Conservation (phyloP, 2,113 vertebrate species). For the Phrynocephalus versicolor region DNA sequence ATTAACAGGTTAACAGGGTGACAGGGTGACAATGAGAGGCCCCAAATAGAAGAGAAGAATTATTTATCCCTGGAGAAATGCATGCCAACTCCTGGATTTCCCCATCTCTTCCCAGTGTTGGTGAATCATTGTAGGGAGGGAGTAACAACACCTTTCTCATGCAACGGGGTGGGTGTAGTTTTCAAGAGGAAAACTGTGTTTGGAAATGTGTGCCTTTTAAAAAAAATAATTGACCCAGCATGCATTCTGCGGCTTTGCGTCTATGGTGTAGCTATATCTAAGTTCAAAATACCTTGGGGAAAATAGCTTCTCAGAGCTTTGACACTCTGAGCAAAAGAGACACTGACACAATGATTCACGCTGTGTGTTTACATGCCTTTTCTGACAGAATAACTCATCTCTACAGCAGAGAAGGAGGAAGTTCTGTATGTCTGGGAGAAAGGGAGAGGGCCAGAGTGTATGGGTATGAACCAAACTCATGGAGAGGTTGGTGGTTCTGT, state of each 20-base stretch:
- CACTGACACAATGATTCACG: not conserved
- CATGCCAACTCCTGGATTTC: too few relatives aligned
- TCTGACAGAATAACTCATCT: not conserved
- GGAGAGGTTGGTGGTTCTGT: not conserved
- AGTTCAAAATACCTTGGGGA: not conserved
- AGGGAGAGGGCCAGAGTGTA: not conserved
- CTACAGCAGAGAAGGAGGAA: not conserved
- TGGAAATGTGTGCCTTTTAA: not conserved
- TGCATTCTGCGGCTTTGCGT: not conserved
- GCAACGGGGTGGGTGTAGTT: not conserved
- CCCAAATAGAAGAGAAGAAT: not conserved
- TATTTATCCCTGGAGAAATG: not conserved
- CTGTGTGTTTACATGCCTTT: not conserved
- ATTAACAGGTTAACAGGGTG: not conserved
- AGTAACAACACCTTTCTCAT: not conserved
- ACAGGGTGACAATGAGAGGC: not conserved
- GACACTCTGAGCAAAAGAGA: not conserved
- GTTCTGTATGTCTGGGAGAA: not conserved
- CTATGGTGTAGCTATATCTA: not conserved
- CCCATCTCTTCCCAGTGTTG: not conserved
- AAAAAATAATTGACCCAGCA: too few relatives aligned
- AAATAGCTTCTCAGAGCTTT: not conserved
- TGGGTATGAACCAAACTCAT: not conserved
- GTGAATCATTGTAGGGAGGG: not conserved
- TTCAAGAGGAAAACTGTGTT: not conserved